Evolutionary conservation across 64 coral and sea anemone genomes (phyloP).

Genomic region (Exaiptasia diaphana): DNA sequence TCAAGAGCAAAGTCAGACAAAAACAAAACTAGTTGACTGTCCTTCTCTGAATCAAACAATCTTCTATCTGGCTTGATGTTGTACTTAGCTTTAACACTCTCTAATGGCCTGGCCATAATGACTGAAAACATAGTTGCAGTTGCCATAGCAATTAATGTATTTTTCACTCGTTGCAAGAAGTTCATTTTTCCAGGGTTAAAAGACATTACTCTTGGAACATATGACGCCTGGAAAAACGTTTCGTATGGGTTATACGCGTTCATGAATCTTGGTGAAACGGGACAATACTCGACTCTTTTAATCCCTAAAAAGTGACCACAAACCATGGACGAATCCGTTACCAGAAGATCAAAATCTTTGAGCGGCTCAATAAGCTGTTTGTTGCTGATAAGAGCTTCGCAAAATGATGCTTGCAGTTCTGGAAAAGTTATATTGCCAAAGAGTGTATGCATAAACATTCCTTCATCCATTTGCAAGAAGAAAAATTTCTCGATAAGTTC

Average conservation of each 20-base stretch:
- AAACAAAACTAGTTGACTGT: slow-evolving; percentile 26
- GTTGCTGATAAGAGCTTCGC: slow-evolving; percentile 9
- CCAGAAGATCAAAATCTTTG: slow-evolving; percentile 11
- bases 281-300: slow-evolving; percentile 20
- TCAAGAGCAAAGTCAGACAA: slow-evolving; percentile 43
- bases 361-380: not conserved
- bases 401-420: not conserved
- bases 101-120: not conserved
- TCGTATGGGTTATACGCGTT: not conserved
- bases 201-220: slow-evolving; percentile 10
- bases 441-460: not conserved
- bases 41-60: not conserved
- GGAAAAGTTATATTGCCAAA: not conserved
- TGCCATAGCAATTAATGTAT: not conserved
- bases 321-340: not conserved
- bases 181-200: slow-evolving; percentile 18
- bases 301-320: slow-evolving; percentile 19
- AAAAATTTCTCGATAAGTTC: not conserved
- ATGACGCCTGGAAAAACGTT: slow-evolving; percentile 10
- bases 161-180: slow-evolving; percentile 39
- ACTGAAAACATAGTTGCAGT: not conserved
- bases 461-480: no score
- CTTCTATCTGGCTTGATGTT: slow-evolving; percentile 46
- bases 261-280: not conserved
- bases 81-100: slow-evolving; percentile 24